Evolutionary conservation across 1,140 invertebrate species (phyloP).

Genomic region (Drosophila cardini): DNA sequence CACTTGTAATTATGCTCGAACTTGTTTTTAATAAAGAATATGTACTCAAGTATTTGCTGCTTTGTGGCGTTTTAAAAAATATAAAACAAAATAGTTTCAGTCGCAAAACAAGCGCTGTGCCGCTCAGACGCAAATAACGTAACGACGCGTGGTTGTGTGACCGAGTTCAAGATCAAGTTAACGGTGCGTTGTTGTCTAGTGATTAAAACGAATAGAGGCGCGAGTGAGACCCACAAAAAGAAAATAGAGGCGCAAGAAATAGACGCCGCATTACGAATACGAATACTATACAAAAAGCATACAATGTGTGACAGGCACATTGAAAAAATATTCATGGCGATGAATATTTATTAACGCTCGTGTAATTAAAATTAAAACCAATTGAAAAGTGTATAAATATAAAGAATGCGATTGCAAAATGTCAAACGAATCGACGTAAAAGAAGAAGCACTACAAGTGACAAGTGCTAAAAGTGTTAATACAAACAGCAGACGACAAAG

Average conservation of each 20-base stretch:
- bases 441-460: slow-evolving; percentile 47
- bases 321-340: slow-evolving; percentile 42
- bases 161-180: slow-evolving; percentile 71
- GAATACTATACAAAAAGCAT: slow-evolving; percentile 12
- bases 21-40: slow-evolving; percentile 66
- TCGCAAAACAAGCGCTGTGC: slow-evolving; percentile 57
- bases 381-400: slow-evolving; percentile 59
- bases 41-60: slow-evolving; percentile 60
- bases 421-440: slow-evolving; percentile 21
- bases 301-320: slow-evolving; percentile 10
- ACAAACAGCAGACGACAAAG: slow-evolving; percentile 24
- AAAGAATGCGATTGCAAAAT: slow-evolving; percentile 39
- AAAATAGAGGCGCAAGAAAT: slow-evolving; percentile 36
- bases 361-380: slow-evolving; percentile 57
- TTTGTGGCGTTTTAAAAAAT: slow-evolving; percentile 40
- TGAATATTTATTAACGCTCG: slow-evolving; percentile 51
- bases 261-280: slow-evolving; percentile 40
- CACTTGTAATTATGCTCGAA: background rate
- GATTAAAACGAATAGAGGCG: slow-evolving; percentile 44
- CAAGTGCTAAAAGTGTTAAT: slow-evolving; percentile 33
- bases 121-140: slow-evolving; percentile 33
- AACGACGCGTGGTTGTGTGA: slow-evolving; percentile 18
- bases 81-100: slow-evolving; percentile 60
- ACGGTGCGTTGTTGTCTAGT: slow-evolving; percentile 58
- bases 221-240: slow-evolving; percentile 42